A percentile compares a stretch with the other conserved stretches of the same genome.
Conservation (phyloP, 2,888 invertebrate species). For the Myopa tessellatipennis region DNA sequence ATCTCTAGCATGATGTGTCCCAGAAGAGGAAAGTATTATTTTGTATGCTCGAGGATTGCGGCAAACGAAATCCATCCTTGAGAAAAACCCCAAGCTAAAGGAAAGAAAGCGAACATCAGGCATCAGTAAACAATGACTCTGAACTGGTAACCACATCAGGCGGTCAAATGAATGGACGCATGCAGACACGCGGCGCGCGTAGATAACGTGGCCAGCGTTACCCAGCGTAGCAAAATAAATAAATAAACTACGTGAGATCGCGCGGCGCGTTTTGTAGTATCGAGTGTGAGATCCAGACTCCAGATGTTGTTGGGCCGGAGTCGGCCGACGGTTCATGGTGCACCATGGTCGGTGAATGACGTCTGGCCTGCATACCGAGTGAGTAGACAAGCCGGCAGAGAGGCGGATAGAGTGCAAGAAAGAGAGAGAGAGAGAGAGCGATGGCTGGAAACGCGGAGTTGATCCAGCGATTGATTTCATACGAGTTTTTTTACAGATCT, state of each 20-base stretch:
- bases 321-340: not conserved
- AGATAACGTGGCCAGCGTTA: not conserved
- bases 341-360: not conserved
- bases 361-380: not conserved
- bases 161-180: not conserved
- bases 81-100: not conserved
- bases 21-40: not conserved
- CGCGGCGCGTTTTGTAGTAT: conserved; percentile 1
- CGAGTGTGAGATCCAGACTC: not conserved
- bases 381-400: not conserved
- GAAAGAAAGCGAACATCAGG: not conserved
- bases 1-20: not conserved
- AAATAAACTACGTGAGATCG: conserved; percentile 1
- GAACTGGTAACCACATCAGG: not conserved
- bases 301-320: not conserved
- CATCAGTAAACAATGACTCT: conserved; percentile 6
- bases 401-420: not conserved
- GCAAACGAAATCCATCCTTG: not conserved
- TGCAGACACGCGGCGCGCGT: not conserved
- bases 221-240: not conserved
- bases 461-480: not conserved
- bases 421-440: not conserved
- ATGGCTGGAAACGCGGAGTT: not conserved
- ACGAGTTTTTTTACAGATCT: not conserved
- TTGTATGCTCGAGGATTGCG: not conserved